Evolutionary conservation across 1,140 invertebrate species (phyloP), one percentile per base, ranked within the genome.

Genomic region (Melitaea cinxia): DNA sequence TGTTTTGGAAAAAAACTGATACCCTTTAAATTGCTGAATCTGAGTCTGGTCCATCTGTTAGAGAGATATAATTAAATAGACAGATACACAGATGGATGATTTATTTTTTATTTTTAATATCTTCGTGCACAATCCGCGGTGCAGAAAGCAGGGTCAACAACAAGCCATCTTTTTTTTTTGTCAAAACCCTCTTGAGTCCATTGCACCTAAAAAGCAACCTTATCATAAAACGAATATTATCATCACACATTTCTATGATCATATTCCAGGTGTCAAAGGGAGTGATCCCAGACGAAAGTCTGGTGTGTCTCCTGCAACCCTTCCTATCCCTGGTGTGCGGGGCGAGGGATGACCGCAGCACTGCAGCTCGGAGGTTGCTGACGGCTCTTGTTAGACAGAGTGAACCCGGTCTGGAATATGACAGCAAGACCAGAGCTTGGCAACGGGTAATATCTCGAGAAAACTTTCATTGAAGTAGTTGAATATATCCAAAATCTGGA

Each of bases 311-410:
- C 19, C 42, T 96, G 10, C 88, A 87, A 33, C 95, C 95, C 0
- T 95, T 95, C 83, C 89, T 93, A 4, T 65, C 88, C 50, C 93
- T 94, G 71, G 78, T 96, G 75, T 91, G 92, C 23, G 78, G 75
- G 0, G 92, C 92, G 15, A 82, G 91, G 15, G 93, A 94, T 69
- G 77, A 93, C 66, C 71, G 94, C 60, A 92, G 93, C 12, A 82
- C 86, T 0, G 91, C 94, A 56, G 89, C 91, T 0, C 92, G 93
- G 35, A 82, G 93, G 63, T 91, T 97, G 28, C 95, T 97, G 65
- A 92, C 93, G 42, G 93, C 95, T 83, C 88, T 97, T 63, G 93
- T 97, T 57, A 91, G 93, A 7, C 96, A 97, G 83, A 95, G 95
- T 17, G 93, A 95, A 63, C 70, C 93, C 17, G 96, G 95, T 0